phyloP scores from a whole-genome alignment of 2,797 vertebrate species.

The Danio jaintianensis region DNA sequence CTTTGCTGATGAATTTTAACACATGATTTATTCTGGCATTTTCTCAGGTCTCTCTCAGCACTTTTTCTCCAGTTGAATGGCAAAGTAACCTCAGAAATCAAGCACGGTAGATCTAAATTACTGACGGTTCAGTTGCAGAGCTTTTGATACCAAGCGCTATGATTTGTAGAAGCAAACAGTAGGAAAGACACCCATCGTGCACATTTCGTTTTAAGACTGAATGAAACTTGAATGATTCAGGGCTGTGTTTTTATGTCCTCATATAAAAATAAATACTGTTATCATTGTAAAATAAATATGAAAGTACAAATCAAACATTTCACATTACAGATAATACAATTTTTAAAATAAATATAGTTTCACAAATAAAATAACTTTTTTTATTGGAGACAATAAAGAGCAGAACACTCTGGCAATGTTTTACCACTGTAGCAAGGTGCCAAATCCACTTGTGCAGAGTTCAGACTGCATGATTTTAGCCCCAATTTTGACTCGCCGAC shows the following conservation, averaged over 20 bases:
- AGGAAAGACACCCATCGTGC: neutral
- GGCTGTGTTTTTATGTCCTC: too few species aligned
- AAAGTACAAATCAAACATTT: too few species aligned
- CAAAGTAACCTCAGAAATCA: constrained; percentile 31
- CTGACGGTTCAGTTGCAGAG: constrained; percentile 45
- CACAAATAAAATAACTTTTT: too few species aligned
- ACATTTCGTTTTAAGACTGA: neutral
- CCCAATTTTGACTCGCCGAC: too few species aligned
- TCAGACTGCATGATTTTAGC: too few species aligned
- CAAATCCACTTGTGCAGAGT: too few species aligned
- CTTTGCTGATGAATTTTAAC: constrained; percentile 89
- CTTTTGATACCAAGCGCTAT: constrained; percentile 3
- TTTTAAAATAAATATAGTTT: too few species aligned
- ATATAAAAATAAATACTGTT: too few species aligned
- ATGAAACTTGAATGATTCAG: neutral
- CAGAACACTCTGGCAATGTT: neutral
- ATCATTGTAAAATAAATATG: too few species aligned
- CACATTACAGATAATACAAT: too few species aligned
- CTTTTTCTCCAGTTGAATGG: constrained; percentile 60
- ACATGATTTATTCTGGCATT: constrained; percentile 88
- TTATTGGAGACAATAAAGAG: neutral
- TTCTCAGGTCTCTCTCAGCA: constrained; percentile 57
- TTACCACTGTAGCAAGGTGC: neutral
- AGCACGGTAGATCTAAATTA: constrained; percentile 64
- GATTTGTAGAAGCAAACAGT: constrained; percentile 17